Evolutionary conservation across 2,888 invertebrate species (phyloP).

Genomic region (Pyrochroa serraticornis): DNA sequence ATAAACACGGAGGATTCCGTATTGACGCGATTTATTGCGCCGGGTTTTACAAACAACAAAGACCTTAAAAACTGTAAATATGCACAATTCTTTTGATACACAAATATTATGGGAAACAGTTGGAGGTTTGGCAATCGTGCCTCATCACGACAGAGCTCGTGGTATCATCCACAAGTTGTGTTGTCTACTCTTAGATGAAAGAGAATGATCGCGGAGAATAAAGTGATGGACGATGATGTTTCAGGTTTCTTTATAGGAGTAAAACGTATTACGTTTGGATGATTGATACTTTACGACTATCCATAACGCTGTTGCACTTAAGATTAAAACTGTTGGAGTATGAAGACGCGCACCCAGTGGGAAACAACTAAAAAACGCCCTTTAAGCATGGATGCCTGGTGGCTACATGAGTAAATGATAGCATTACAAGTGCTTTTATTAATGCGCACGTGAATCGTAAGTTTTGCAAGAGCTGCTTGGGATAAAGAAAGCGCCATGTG

Average conservation of each 20-base stretch:
- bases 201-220: constrained; percentile 15
- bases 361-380: constrained; percentile 1
- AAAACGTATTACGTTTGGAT: constrained; percentile 23
- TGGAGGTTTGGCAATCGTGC: too few species aligned
- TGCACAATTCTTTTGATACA: too few species aligned
- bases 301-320: constrained; percentile 25
- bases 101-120: too few species aligned
- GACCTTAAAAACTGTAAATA: too few species aligned
- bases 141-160: constrained; percentile 7
- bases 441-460: constrained; percentile 19
- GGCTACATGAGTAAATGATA: neutral
- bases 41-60: too few species aligned
- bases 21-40: too few species aligned
- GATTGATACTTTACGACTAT: constrained; percentile 31
- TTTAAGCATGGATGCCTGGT: neutral
- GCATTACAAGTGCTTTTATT: constrained; percentile 12
- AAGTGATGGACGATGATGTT: constrained; percentile 33
- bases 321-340: constrained; percentile 13
- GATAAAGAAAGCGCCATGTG: constrained; percentile 3
- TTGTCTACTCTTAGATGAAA: constrained; percentile 3
- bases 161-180: constrained; percentile 13
- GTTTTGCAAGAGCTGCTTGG: constrained; percentile 2
- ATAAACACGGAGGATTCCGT: neutral
- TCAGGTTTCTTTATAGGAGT: constrained; percentile 27
- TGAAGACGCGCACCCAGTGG: constrained; percentile 9